phyloP scores from a whole-genome alignment of 1,140 invertebrate genomes.

The Drosophila watanabei region DNA sequence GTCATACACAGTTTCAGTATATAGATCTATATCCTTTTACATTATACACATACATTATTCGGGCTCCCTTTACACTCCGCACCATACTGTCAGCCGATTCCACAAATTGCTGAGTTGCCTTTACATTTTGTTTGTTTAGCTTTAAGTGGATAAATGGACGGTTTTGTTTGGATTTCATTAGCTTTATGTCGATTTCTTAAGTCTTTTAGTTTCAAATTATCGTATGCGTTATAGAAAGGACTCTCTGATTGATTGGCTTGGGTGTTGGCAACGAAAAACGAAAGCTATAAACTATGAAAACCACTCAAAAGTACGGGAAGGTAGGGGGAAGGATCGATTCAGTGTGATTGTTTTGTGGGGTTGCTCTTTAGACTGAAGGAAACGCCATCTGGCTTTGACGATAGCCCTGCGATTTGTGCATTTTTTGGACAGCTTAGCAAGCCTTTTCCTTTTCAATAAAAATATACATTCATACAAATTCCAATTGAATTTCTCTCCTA shows the following conservation, averaged over 20 bases:
- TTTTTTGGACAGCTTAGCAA: slow-evolving; percentile 61
- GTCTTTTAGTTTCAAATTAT: slow-evolving; percentile 80
- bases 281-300: slow-evolving; percentile 37
- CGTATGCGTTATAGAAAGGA: slow-evolving; percentile 53
- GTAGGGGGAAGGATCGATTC: slow-evolving; percentile 35
- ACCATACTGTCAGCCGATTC: slow-evolving; percentile 34
- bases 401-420: slow-evolving; percentile 58
- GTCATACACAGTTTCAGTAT: slow-evolving; percentile 59
- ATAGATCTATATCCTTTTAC: slow-evolving; percentile 41
- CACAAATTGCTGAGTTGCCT: slow-evolving; percentile 65
- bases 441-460: slow-evolving; percentile 32
- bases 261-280: slow-evolving; percentile 13
- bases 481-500: slow-evolving; percentile 47
- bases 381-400: slow-evolving; percentile 10
- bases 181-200: slow-evolving; percentile 67
- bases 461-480: slow-evolving; percentile 53
- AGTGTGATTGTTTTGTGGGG: slow-evolving; percentile 52
- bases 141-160: slow-evolving; percentile 78
- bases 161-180: slow-evolving; percentile 73
- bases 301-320: slow-evolving; percentile 32
- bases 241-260: slow-evolving; percentile 34
- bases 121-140: slow-evolving; percentile 48
- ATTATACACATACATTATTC: slow-evolving; percentile 47
- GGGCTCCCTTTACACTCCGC: slow-evolving; percentile 34
- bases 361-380: slow-evolving; percentile 36